A percentile compares a stretch with the other conserved stretches of the same genome.
phyloP scores from a whole-genome alignment of 2,113 vertebrate species.

The Strix aluco region DNA sequence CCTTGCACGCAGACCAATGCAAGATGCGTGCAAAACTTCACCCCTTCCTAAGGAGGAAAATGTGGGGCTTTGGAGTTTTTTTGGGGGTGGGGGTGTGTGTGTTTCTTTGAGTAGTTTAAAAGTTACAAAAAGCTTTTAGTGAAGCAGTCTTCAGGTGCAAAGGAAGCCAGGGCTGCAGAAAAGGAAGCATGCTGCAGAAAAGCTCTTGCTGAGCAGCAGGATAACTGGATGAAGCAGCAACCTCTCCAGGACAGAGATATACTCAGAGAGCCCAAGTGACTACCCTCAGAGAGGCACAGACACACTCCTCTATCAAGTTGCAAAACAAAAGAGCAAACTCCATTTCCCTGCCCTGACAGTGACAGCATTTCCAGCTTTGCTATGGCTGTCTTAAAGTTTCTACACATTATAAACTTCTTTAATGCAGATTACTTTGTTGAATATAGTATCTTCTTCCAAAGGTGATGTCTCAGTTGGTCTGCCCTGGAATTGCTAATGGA shows the following conservation, averaged over 20 bases:
- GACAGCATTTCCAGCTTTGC: not conserved
- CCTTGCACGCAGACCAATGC: not conserved
- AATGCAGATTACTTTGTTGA: not conserved
- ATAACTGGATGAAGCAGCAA: not conserved
- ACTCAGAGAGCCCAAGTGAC: not conserved
- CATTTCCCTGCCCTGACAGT: not conserved
- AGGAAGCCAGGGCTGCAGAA: not conserved
- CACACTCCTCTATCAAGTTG: not conserved
- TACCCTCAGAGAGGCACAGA: not conserved
- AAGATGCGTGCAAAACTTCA: not conserved
- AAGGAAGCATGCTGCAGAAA: not conserved
- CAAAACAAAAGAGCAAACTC: not conserved
- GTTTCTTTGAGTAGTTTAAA: not conserved
- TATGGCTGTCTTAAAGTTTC: not conserved
- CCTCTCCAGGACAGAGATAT: not conserved
- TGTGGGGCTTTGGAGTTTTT: not conserved
- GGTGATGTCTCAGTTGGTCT: not conserved
- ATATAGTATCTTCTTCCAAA: not conserved
- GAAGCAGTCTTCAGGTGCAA: not conserved
- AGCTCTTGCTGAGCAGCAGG: not conserved
- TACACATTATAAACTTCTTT: not conserved
- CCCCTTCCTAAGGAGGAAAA: not conserved
- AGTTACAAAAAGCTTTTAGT: not conserved
- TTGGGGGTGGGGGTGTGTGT: not conserved
- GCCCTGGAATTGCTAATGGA: not conserved